A percentile compares a stretch with the other conserved stretches of the same genome.
phyloP scores from a whole-genome alignment of 2,113 vertebrate species.

The Proteles cristata region DNA sequence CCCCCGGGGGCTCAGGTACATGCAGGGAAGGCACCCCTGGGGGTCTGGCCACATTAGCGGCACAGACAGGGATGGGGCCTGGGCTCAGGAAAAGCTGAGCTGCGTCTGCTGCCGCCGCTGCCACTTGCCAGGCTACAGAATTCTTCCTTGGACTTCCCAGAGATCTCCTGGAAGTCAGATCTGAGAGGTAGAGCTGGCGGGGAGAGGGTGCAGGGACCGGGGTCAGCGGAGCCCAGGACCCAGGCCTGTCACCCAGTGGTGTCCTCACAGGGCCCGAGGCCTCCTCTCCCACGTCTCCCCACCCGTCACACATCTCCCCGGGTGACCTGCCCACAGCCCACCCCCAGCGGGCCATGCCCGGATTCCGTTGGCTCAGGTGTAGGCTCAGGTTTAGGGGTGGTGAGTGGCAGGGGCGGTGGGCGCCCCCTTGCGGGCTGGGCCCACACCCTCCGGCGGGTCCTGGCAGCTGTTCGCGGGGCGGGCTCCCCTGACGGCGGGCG shows the following conservation, averaged over 20 bases:
- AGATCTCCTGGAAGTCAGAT: slow-evolving; percentile 91
- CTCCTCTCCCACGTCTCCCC: not conserved
- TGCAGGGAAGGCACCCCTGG: not conserved
- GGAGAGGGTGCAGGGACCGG: not conserved
- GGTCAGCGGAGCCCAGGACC: not conserved
- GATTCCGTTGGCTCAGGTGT: too few relatives aligned
- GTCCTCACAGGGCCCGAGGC: not conserved
- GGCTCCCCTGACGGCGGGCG: not conserved
- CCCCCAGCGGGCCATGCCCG: too few relatives aligned
- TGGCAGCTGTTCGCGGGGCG: slow-evolving; percentile 82
- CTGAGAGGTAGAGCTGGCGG: slow-evolving; percentile 90
- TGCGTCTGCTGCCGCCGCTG: slow-evolving; percentile 92
- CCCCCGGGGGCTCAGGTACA: not conserved
- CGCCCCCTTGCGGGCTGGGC: slow-evolving; percentile 85
- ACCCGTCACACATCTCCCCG: accelerated
- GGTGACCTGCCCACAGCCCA: not conserved
- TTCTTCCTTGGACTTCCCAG: slow-evolving; percentile 89
- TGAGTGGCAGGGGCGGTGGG: not conserved
- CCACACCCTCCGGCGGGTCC: slow-evolving; percentile 89
- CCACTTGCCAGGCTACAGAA: slow-evolving; percentile 94
- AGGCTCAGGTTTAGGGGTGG: not conserved
- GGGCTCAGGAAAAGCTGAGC: slow-evolving; percentile 91
- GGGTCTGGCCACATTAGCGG: too few relatives aligned
- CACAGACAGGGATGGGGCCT: not conserved
- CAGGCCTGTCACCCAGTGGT: not conserved